Conservation (phyloP, 2,113 vertebrate genomes). For the Salvelinus alpinus region DNA sequence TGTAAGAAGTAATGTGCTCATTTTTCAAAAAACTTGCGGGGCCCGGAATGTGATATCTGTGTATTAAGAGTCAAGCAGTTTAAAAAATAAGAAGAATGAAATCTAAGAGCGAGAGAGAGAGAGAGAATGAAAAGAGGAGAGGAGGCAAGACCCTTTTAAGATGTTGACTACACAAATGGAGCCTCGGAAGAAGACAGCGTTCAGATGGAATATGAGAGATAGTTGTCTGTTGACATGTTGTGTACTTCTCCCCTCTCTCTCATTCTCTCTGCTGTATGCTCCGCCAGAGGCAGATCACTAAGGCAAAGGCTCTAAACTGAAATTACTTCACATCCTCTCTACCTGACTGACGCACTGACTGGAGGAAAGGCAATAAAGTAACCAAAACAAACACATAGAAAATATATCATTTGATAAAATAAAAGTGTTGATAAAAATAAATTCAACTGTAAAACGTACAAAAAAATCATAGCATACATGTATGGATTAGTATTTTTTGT, state of each 20-base stretch:
- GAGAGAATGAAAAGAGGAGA: constrained; percentile 4
- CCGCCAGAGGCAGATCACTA: constrained; percentile 9
- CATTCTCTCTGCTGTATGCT: constrained; percentile 29
- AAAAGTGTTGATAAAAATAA: too few species aligned
- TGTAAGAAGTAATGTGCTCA: constrained; percentile 74
- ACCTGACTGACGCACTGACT: constrained; percentile 49
- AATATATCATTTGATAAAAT: constrained; percentile 43
- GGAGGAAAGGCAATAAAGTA: constrained; percentile 64
- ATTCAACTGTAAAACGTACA: too few species aligned
- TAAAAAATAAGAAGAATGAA: constrained; percentile 64
- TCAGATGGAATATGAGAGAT: constrained; percentile 67
- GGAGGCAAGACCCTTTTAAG: constrained; percentile 67
- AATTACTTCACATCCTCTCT: constrained; percentile 69
- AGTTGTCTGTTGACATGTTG: constrained; percentile 63
- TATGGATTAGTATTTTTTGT: too few species aligned
- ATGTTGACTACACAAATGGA: constrained; percentile 73
- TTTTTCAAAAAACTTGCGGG: constrained; percentile 72
- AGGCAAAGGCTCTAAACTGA: constrained; percentile 56
- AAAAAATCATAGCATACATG: too few species aligned
- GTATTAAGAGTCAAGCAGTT: constrained; percentile 75
- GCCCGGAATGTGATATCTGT: constrained; percentile 70
- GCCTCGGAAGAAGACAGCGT: constrained; percentile 59
- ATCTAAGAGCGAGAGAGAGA: constrained; percentile 31
- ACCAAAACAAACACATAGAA: constrained; percentile 64
- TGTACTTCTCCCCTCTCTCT: constrained; percentile 55